Evolutionary conservation across 2,797 vertebrate species (phyloP), one percentile per base, ranked within the genome.

Genomic region (Scleropages formosus): DNA sequence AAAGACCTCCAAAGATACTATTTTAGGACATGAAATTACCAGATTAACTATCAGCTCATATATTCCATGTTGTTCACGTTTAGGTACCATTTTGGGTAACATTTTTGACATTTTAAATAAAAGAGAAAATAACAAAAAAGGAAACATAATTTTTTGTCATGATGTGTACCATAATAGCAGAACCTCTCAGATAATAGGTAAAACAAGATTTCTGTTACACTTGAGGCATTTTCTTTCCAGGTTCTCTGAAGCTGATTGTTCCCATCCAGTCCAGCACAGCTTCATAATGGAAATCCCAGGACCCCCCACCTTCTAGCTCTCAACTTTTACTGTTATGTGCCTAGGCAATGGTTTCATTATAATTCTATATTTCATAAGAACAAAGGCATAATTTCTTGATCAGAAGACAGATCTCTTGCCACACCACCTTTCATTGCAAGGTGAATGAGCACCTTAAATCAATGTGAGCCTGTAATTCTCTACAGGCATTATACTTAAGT

Each of bases 271-370:
- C 24, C 49, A 16, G 49, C 49, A 18, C 7, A 51, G 27, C 46
- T 56, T 70, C 68, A 53, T 51, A 53, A 22, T 47, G 16, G 56
- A 56, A 26, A 51, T 51, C 15, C 68, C 68, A n/a, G 46, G 18
- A 46, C 49, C 68, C 12, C 15, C 68, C 9, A 20, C 49, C 24
- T 49, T n/a, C 18, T 49, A 39, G n/a, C n/a, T n/a, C 65, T n/a
- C 49, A 39, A 44, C n/a, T 49, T 13, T 46, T 65, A 46, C 39
- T 3, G 1, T 49, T 15, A 16, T 26, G 8, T 1, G 24, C 68
- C 68, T 26, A 26, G 11, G 68, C 53, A 70, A 51, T 70, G 49
- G 12, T 70, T 70, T 70, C 49, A 70, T 51, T 70, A 70, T 49
- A 70, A 70, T 53, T 56, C 47, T 12, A 27, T 70, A 22, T 56